Evolutionary conservation across 2,888 invertebrate species (phyloP), one percentile per base, ranked within the genome.

Genomic region (Epirrita christyi): DNA sequence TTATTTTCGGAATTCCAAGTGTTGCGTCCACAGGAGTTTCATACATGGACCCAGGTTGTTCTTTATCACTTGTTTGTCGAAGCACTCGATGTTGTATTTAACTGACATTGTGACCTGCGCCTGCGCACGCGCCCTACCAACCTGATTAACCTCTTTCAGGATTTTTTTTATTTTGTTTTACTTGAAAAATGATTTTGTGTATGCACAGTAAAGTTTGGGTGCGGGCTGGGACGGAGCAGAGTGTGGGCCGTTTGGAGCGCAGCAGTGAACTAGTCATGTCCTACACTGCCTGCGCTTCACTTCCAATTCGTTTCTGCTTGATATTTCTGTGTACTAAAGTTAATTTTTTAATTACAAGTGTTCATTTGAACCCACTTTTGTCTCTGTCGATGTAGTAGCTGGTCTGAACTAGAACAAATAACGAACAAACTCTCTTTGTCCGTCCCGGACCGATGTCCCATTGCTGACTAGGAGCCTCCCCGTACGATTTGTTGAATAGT

Each of bases 181-280:
- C 2, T 21, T 21, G 21, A 21, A 21, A 32, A 32, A 32, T 32
- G 32, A 9, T 32, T 8, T 32, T 32, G 32, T 32, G 32, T 4
- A 21, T 3, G 21, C 4, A 21, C 21, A 21, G 21, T 21, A 21
- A 21, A 21, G 21, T 21, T 21, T 21, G 21, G 4, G 21, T 21
- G 14, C 40, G 47, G 32, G n/a, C n/a, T n/a, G n/a, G 9, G 8
- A n/a, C 6, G 11, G 28, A 5, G 34, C 36, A 11, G 21, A 6
- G 11, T 27, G 37, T 47, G 29, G 41, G 38, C 42, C 32, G 37
- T 41, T 13, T n/a, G 42, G 40, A 47, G 52, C 58, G 57, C 59
- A 48, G 54, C 64, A 45, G 58, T 29, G 47, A 32, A 32, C 64
- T 67, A 66, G 67, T 66, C 64, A 67, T 51, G 49, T 32, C 55